Percentiles rank a stretch among this genome's conserved stretches.
These are phyloP conservation scores for Sula dactylatra DNA, from an alignment of 2,113 vertebrate genomes.

Conservation along the genomic window DNA sequence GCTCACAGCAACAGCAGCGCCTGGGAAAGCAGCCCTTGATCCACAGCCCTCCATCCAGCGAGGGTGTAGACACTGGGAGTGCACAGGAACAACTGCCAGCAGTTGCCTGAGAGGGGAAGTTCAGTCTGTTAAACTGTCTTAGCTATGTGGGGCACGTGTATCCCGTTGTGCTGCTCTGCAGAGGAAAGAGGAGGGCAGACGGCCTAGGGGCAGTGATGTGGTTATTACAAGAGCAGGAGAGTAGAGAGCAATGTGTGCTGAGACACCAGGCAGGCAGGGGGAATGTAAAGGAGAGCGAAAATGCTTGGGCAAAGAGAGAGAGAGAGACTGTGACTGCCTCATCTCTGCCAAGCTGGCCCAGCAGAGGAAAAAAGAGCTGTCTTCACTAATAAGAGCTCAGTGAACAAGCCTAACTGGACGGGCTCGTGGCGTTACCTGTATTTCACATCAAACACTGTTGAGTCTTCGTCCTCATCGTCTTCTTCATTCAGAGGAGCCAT, in stretches of 20 bases:
- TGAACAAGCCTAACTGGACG: neutral
- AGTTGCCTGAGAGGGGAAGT: neutral
- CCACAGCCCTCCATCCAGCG: neutral
- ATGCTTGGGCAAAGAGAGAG: neutral
- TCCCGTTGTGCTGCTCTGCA: neutral
- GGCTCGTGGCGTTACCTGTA: constrained; percentile 81
- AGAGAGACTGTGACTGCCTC: neutral
- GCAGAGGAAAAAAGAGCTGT: neutral
- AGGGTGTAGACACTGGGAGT: accelerated
- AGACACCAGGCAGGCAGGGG: neutral
- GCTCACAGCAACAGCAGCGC: neutral
- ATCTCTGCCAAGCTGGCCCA: neutral
- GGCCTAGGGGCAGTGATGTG: neutral
- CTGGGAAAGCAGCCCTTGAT: neutral
- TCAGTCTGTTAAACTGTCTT: neutral
- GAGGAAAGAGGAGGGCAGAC: neutral
- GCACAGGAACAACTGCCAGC: neutral
- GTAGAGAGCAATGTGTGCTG: neutral
- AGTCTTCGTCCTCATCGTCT: constrained; percentile 88
- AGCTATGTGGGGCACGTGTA: neutral
- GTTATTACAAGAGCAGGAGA: neutral
- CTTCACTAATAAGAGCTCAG: neutral
- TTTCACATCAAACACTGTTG: constrained; percentile 94
- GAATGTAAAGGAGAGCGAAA: neutral
- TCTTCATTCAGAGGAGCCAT: constrained; percentile 96